Conservation (phyloP, 1,140 invertebrate genomes). For the Maniola jurtina region DNA sequence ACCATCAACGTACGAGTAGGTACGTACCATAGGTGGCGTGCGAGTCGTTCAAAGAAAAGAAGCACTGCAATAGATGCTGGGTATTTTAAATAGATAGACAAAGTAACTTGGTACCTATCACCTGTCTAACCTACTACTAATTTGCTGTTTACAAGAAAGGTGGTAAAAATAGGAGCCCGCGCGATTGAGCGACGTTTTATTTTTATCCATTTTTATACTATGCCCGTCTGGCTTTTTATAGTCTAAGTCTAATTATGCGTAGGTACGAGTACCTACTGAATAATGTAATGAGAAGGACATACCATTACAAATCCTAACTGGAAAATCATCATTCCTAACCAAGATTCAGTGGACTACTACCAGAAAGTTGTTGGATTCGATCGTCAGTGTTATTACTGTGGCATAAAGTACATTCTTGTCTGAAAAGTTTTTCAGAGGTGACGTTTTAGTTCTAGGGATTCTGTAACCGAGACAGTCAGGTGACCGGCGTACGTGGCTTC, state of each 20-base stretch:
- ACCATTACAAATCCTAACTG: slow-evolving; percentile 42
- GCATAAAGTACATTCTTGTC: slow-evolving; percentile 27
- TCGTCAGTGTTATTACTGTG: slow-evolving; percentile 3
- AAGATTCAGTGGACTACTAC: slow-evolving; percentile 14
- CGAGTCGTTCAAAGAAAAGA: too few species aligned
- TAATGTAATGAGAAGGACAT: slow-evolving; percentile 26
- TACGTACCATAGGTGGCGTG: too few species aligned
- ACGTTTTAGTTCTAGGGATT: slow-evolving; percentile 14
- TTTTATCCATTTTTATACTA: not conserved
- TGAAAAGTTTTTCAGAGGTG: slow-evolving; percentile 14
- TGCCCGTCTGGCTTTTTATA: not conserved
- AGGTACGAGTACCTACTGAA: too few species aligned
- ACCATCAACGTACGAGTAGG: too few species aligned
- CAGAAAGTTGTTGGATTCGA: slow-evolving; percentile 8
- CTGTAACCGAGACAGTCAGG: slow-evolving; percentile 54
- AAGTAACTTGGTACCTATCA: not conserved
- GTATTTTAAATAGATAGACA: too few species aligned
- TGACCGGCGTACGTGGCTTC: slow-evolving; percentile 61
- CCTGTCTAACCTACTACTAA: not conserved
- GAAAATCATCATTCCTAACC: slow-evolving; percentile 45
- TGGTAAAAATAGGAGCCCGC: not conserved
- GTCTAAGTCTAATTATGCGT: not conserved
- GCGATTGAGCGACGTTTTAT: not conserved
- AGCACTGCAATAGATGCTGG: too few species aligned
- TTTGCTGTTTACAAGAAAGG: not conserved